Conservation (phyloP, 2,888 invertebrate genomes). For the Ectropis crepuscularia region DNA sequence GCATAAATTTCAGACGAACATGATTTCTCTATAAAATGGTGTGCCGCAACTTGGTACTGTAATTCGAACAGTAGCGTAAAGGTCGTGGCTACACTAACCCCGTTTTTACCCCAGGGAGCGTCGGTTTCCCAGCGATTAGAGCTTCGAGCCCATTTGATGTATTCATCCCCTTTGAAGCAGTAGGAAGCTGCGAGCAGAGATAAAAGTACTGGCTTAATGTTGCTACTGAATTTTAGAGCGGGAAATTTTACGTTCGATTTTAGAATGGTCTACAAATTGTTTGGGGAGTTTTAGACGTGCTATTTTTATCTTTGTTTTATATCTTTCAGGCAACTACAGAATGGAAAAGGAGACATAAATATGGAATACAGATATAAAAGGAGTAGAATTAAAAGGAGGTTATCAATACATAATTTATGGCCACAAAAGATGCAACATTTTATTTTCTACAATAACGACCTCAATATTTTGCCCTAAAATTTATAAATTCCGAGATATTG, state of each 20-base stretch:
- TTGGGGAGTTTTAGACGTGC: background rate
- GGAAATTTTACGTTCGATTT: constrained; percentile 27
- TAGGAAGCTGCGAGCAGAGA: constrained; percentile 48
- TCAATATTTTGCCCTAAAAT: too few species aligned
- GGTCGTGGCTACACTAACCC: constrained; percentile 38
- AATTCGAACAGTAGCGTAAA: constrained; percentile 52
- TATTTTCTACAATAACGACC: too few species aligned
- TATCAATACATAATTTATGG: too few species aligned
- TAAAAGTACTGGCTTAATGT: constrained; percentile 51
- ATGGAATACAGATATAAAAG: too few species aligned
- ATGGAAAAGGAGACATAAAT: background rate
- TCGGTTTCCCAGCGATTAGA: constrained; percentile 71
- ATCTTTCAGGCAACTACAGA: too few species aligned
- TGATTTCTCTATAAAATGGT: background rate
- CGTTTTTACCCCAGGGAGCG: constrained; percentile 49
- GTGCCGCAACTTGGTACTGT: constrained; percentile 5
- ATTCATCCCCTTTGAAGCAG: constrained; percentile 61
- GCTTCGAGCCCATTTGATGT: constrained; percentile 69
- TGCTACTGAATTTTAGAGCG: constrained; percentile 20
- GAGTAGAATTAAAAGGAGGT: too few species aligned
- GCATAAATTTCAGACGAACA: background rate
- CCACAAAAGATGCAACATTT: too few species aligned
- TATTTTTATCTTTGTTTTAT: too few species aligned
- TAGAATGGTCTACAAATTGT: constrained; percentile 7
- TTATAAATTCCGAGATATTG: too few species aligned